These are phyloP conservation scores for Monomorium pharaonis DNA, from an alignment of 1,140 invertebrate species.

Conservation along the genomic window DNA sequence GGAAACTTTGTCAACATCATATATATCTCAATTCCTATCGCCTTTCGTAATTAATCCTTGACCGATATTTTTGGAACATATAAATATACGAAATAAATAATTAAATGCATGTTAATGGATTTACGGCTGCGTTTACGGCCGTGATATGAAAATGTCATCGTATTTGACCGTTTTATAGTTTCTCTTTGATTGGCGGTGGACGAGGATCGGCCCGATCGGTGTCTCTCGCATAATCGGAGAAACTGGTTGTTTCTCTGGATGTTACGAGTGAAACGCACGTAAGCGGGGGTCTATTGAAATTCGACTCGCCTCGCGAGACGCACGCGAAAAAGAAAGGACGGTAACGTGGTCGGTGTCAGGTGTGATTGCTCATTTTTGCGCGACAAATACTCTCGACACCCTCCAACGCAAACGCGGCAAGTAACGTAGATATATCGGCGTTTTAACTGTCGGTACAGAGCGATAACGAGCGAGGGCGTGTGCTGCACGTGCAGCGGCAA, in stretches of 20 bases:
- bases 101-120: no score
- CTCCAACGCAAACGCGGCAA: no score
- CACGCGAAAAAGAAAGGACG: constrained; percentile 14
- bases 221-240: constrained; percentile 47
- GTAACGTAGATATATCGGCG: no score
- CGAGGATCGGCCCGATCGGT: background rate
- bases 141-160: background rate
- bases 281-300: constrained; percentile 36
- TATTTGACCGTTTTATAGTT: constrained; percentile 3
- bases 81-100: background rate
- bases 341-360: background rate
- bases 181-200: background rate
- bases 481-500: background rate
- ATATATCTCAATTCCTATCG: background rate
- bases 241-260: constrained; percentile 17
- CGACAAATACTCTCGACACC: constrained; percentile 22
- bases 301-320: constrained; percentile 16
- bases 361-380: background rate
- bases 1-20: background rate
- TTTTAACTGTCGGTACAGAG: background rate
- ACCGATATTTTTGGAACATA: constrained; percentile 9
- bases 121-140: background rate
- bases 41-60: constrained; percentile 8
- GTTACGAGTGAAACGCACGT: constrained; percentile 43
- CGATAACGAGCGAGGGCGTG: background rate